phyloP scores from a whole-genome alignment of 2,113 vertebrate species.

The Porphyrio hochstetteri region DNA sequence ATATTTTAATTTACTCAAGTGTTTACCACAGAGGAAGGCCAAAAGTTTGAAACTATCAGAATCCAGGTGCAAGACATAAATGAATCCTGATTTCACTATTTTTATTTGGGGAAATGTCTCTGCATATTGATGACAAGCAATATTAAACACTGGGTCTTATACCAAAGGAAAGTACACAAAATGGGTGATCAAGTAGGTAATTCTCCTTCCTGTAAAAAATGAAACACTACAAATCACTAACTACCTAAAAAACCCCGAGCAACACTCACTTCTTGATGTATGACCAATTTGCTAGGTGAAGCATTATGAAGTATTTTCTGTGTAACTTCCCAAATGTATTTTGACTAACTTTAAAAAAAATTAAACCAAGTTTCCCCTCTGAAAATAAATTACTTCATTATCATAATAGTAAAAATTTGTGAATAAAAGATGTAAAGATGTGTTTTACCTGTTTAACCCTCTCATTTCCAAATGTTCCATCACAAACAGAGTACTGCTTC shows the following conservation, averaged over 20 bases:
- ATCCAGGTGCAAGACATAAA: not conserved
- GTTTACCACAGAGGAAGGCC: not conserved
- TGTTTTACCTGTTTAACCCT: slow-evolving; percentile 82
- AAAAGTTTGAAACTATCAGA: not conserved
- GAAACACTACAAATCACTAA: not conserved
- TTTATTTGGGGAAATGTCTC: not conserved
- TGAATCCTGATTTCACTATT: not conserved
- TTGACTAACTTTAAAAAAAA: not conserved
- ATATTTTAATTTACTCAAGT: not conserved
- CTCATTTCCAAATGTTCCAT: slow-evolving; percentile 95
- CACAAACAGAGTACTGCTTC: slow-evolving; percentile 78
- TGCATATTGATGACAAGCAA: not conserved
- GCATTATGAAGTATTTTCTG: not conserved
- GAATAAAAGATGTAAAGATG: not conserved
- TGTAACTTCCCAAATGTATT: not conserved
- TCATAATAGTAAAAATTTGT: not conserved
- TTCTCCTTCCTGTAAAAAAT: not conserved
- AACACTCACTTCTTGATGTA: not conserved
- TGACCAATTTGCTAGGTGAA: not conserved
- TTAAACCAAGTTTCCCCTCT: not conserved
- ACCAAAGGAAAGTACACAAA: not conserved
- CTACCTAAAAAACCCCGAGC: not conserved
- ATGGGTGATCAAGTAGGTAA: not conserved
- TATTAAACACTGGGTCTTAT: not conserved
- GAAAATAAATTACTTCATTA: not conserved